Evolutionary conservation across 2,888 invertebrate genomes (phyloP), one percentile per base, ranked within the genome.

Genomic region (Elysia crispata): DNA sequence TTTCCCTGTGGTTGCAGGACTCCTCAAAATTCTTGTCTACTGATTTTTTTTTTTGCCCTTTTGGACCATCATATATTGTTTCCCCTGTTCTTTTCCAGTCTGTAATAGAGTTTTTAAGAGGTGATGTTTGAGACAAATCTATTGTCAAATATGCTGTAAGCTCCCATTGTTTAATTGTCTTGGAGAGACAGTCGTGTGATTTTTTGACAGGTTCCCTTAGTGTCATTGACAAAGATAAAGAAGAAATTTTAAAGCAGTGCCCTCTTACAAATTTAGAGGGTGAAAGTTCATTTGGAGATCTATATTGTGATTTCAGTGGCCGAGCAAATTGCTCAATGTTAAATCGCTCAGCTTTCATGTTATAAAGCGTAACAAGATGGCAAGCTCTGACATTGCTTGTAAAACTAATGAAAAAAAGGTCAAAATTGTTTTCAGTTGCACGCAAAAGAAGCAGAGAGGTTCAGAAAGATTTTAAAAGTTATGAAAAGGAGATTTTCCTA

Each of bases 201-300:
- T 66, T 66, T 66, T 66, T n/a, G 66, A 66, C 30, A 13, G 66
- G 18, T 5, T 18, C 18, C 25, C 25, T 66, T 3, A 28, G 18
- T 30, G 15, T 66, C 13, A 66, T 25, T 41, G 41, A 41, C 11
- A 3, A 3, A 6, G 11, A 6, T 41, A 41, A 6, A 11, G 41
- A 41, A 41, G 41, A 41, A 41, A 3, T 41, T 41, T 41, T 41
- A 11, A 41, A 41, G 41, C 8, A 66, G 18, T 66, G 66, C 25
- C 66, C 66, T 18, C 13, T 66, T 1, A 66, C 66, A 28, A 66
- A 66, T 66, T 28, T 66, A 18, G 28, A 31, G 20, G 33, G 70
- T 1, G 41, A 70, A 20, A 70, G 70, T 30, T 70, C 70, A 1
- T 70, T 70, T 70, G 70, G 70, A 15, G 70, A n/a, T n/a, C n/a